Evolutionary conservation across 2,113 vertebrate genomes (phyloP).

Genomic region (Arvicanthis niloticus): DNA sequence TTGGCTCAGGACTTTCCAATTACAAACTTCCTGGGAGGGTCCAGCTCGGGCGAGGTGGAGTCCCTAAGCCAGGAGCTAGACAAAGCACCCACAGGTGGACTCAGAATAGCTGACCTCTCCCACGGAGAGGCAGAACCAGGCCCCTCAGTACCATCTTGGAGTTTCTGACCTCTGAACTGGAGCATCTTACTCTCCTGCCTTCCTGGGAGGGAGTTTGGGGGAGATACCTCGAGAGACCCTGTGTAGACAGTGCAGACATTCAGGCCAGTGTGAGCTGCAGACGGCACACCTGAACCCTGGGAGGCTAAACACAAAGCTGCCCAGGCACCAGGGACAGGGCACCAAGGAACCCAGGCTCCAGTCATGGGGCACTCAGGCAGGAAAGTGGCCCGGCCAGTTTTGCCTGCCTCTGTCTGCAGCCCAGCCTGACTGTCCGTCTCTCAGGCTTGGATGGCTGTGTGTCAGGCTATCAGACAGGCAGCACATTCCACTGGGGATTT

Average conservation of each 20-base stretch:
- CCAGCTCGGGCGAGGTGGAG: too few relatives aligned
- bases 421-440: background rate
- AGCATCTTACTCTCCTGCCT: background rate
- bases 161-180: background rate
- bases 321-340: background rate
- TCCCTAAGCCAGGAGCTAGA: background rate
- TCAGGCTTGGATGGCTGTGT: background rate
- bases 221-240: background rate
- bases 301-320: background rate
- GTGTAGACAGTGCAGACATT: background rate
- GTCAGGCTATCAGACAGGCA: background rate
- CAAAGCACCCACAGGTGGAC: background rate
- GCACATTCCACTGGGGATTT: slow-evolving; percentile 9
- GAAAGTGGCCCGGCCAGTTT: background rate
- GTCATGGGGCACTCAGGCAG: background rate
- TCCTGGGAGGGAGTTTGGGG: background rate
- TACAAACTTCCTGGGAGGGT: background rate
- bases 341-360: background rate
- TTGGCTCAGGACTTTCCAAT: background rate
- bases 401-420: background rate
- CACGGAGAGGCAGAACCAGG: background rate
- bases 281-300: background rate
- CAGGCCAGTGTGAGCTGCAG: background rate
- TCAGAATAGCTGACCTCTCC: background rate
- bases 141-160: background rate